phyloP scores from a whole-genome alignment of 2,888 invertebrate species.

The Mongoloraphidia duomilia region DNA sequence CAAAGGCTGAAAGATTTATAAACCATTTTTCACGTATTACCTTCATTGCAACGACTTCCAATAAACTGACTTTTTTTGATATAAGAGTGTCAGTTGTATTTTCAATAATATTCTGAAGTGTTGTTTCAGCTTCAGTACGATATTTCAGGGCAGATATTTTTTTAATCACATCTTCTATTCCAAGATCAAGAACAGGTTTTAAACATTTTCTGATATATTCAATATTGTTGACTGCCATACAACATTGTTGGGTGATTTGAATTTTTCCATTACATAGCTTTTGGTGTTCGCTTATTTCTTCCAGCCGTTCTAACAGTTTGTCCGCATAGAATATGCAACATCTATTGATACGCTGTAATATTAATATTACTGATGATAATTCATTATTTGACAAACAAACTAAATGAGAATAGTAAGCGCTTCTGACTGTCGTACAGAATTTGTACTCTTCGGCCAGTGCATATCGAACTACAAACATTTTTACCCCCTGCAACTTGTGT shows the following conservation, averaged over 20 bases:
- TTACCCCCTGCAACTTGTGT: too few relatives aligned
- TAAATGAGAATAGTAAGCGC: neutral
- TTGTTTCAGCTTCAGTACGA: conserved; percentile 62
- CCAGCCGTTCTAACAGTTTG: conserved; percentile 61
- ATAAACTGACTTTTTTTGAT: conserved; percentile 74
- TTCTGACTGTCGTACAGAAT: too few relatives aligned
- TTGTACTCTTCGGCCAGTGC: too few relatives aligned
- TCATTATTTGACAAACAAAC: neutral
- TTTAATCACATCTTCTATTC: conserved; percentile 59
- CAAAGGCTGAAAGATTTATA: too few relatives aligned
- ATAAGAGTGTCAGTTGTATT: conserved; percentile 79
- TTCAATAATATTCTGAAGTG: conserved; percentile 67
- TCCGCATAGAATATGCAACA: conserved; percentile 88
- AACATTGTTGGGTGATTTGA: conserved; percentile 76
- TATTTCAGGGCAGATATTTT: conserved; percentile 58
- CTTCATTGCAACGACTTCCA: conserved; percentile 71
- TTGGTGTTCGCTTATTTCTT: conserved; percentile 43
- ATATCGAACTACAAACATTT: too few relatives aligned
- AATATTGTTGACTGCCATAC: conserved; percentile 92
- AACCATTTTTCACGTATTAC: conserved; percentile 26
- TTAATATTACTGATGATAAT: neutral
- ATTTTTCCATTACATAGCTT: conserved; percentile 56
- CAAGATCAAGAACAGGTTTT: conserved; percentile 68
- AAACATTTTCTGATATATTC: conserved; percentile 85
- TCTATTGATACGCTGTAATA: conserved; percentile 70